These are phyloP conservation scores for Leucoraja erinaceus DNA, from an alignment of 2,113 vertebrate genomes.

Conservation along the genomic window DNA sequence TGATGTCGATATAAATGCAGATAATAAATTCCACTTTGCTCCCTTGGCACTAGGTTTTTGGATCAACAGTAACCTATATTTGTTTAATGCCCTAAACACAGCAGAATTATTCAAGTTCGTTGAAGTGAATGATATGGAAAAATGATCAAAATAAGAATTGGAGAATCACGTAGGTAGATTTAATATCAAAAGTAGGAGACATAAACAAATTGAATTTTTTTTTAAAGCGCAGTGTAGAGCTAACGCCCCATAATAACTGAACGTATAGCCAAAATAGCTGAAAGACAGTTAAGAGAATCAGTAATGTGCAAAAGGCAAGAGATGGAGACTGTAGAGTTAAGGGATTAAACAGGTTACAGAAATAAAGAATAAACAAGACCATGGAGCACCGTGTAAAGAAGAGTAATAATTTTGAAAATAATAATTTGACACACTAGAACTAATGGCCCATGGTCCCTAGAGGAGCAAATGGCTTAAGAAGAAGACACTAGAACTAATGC, in stretches of 20 bases:
- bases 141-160: neutral
- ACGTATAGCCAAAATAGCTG: too few species aligned
- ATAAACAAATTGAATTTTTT: too few species aligned
- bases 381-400: neutral
- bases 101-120: too few species aligned
- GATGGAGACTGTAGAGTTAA: neutral
- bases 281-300: neutral
- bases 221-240: neutral
- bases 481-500: neutral
- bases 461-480: too few species aligned
- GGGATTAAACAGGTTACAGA: neutral
- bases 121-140: neutral
- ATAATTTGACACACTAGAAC: neutral
- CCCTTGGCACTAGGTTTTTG: too few species aligned
- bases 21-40: neutral
- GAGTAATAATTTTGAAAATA: neutral
- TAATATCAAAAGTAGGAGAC: neutral
- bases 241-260: too few species aligned
- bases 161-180: neutral
- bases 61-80: too few species aligned
- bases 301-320: neutral
- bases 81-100: too few species aligned
- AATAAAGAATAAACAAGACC: neutral
- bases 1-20: too few species aligned
- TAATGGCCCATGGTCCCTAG: neutral